These are phyloP conservation scores for Hoplostethus mediterraneus DNA, from an alignment of 2,797 vertebrate genomes.

Conservation along the genomic window DNA sequence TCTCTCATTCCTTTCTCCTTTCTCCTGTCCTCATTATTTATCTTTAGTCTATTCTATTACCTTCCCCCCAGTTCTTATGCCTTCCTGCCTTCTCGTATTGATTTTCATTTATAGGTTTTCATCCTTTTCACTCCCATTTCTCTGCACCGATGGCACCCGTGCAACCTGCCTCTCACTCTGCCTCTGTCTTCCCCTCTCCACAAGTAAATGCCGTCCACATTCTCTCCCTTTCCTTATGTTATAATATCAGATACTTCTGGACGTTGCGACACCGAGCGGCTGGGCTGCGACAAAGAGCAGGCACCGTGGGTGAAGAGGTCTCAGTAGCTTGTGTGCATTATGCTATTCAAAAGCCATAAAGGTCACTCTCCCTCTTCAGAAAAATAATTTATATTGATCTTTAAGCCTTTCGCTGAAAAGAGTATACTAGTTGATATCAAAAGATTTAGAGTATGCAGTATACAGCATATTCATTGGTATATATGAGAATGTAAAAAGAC, in stretches of 20 bases:
- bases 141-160: slow-evolving; percentile 78
- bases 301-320: slow-evolving; percentile 65
- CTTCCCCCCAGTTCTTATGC: slow-evolving; percentile 75
- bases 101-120: slow-evolving; percentile 90
- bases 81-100: slow-evolving; percentile 86
- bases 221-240: slow-evolving; percentile 71
- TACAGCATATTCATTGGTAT: slow-evolving; percentile 35
- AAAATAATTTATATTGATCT: slow-evolving; percentile 68
- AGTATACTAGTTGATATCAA: slow-evolving; percentile 41
- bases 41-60: slow-evolving; percentile 86
- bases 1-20: slow-evolving; percentile 76
- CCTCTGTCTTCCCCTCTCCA: slow-evolving; percentile 64
- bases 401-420: slow-evolving; percentile 56
- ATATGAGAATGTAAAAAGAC: slow-evolving; percentile 15
- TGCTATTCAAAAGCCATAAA: slow-evolving; percentile 66
- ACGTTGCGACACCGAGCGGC: slow-evolving; percentile 53
- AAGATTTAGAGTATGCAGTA: slow-evolving; percentile 44
- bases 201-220: slow-evolving; percentile 59
- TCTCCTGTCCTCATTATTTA: slow-evolving; percentile 84
- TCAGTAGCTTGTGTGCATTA: slow-evolving; percentile 26
- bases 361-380: slow-evolving; percentile 56
- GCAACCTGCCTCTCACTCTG: slow-evolving; percentile 75
- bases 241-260: slow-evolving; percentile 69
- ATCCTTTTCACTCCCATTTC: slow-evolving; percentile 87
- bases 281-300: slow-evolving; percentile 60